These are phyloP conservation scores for Protonibea diacanthus DNA, from an alignment of 2,797 vertebrate genomes.

Conservation along the genomic window DNA sequence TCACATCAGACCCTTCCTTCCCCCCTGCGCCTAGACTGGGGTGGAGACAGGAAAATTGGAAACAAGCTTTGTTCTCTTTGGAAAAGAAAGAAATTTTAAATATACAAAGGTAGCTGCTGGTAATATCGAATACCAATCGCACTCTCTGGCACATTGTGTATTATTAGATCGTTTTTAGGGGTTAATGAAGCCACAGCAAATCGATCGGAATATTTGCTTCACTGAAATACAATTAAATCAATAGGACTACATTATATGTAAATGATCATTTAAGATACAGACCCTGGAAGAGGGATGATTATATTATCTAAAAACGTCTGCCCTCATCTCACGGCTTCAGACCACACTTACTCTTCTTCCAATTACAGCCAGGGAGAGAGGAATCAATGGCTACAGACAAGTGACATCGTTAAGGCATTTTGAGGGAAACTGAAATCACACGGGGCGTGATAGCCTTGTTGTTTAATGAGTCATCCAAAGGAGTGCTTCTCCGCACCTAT, in stretches of 20 bases:
- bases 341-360: constrained; percentile 59
- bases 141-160: constrained; percentile 15
- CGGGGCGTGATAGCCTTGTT: constrained; percentile 45
- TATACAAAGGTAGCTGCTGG: constrained; percentile 12
- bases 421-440: constrained; percentile 61
- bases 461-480: constrained; percentile 72
- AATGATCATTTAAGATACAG: constrained; percentile 58
- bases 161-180: constrained; percentile 41
- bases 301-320: constrained; percentile 50
- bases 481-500: constrained; percentile 57
- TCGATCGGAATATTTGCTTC: constrained; percentile 53
- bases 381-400: constrained; percentile 67
- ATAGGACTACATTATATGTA: constrained; percentile 45
- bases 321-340: constrained; percentile 42
- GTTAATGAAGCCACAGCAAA: constrained; percentile 56
- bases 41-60: constrained; percentile 21
- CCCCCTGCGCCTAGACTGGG: constrained; percentile 17
- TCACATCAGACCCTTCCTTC: constrained; percentile 55
- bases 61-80: constrained; percentile 22
- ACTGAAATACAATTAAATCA: constrained; percentile 55
- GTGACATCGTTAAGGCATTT: constrained; percentile 66
- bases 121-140: constrained; percentile 20
- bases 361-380: constrained; percentile 52
- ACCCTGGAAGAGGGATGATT: constrained; percentile 34
- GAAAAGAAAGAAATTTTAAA: constrained; percentile 14